Base-by-base conservation (phyloP, 2,797 vertebrate species). In the Melanotaenia parkinsoni region DNA sequence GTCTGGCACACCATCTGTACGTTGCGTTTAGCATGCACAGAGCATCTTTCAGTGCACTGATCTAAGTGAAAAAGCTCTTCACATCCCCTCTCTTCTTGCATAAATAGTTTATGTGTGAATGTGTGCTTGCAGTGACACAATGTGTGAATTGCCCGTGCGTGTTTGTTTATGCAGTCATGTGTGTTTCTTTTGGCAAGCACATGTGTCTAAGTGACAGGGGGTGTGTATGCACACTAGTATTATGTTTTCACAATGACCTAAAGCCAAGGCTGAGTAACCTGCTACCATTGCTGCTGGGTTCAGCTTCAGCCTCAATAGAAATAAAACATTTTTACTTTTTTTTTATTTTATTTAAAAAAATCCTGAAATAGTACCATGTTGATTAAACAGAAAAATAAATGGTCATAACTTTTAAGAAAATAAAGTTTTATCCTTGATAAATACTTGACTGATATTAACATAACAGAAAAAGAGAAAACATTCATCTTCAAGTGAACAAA, bases 61-160 rank as follows among this genome's bases (percentile, higher is more conserved):
- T 81, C 77, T 53, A 76, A 76, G 84, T 69, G 74, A 86, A 71
- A 78, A 68, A 57, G 64, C 70, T 85, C 77, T 78, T 80, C 72
- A 77, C 75, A 76, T 87, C 79, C 45, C 59, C 63, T 83, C 77
- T 75, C 79, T 63, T 28, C 73, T 8, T 10, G 32, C 16, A 70
- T 91, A 51, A 90, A 90, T 89, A 88, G 61, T 91, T 91, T n/a
- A 89, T 86, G 81, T 68, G 72, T 47, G 63, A 70, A 72, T 56
- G 38, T 72, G 70, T 51, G 50, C 28, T 63, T 26, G 54, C 20
- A 47, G 63, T 53, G 53, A 72, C 72, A 35, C 47, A 28, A 37
- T 67, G 70, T 70, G 74, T 68, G 47, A 72, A 76, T 60, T 65
- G 69, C 58, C 72, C 53, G 63, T 40, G 56, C 7, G 10, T 81